These are phyloP conservation scores for Boleophthalmus pectinirostris DNA, from an alignment of 2,113 vertebrate genomes.

Conservation along the genomic window DNA sequence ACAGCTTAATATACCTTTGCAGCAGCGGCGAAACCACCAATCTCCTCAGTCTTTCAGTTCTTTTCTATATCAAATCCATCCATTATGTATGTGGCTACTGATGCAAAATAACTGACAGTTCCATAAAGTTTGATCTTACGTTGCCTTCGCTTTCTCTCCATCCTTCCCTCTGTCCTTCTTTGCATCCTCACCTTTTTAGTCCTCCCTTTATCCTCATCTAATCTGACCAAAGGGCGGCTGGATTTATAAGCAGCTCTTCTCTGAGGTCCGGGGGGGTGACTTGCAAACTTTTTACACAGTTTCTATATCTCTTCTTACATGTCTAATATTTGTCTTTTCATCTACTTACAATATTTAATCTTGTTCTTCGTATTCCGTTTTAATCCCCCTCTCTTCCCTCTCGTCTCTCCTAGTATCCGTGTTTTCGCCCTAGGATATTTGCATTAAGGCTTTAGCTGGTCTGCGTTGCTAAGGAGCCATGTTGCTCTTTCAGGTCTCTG, in stretches of 20 bases:
- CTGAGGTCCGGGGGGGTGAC: conserved; percentile 4
- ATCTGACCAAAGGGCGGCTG: conserved; percentile 18
- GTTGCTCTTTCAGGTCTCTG: conserved; percentile 4
- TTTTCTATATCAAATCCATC: too few species aligned
- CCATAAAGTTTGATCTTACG: not conserved
- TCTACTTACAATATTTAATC: conserved; percentile 30
- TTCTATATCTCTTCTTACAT: conserved; percentile 20
- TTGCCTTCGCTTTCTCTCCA: not conserved
- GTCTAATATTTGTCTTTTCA: conserved; percentile 19
- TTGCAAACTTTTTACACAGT: conserved; percentile 6
- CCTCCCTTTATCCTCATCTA: not conserved
- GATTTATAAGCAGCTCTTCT: conserved; percentile 19
- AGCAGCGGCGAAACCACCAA: too few species aligned
- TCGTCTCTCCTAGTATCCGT: conserved; percentile 13
- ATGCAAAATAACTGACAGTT: too few species aligned
- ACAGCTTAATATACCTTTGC: too few species aligned
- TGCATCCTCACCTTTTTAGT: not conserved
- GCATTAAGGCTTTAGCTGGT: conserved; percentile 29
- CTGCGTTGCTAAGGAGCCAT: conserved; percentile 6
- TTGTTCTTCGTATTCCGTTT: conserved; percentile 7
- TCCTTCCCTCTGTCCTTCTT: conserved; percentile 12
- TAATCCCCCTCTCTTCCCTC: conserved; percentile 12
- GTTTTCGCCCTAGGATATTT: conserved; percentile 37
- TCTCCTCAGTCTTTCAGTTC: too few species aligned
- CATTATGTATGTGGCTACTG: too few species aligned